A percentile compares a stretch with the other conserved stretches of the same genome.
Evolutionary conservation across 2,888 invertebrate species (phyloP).

Genomic region (Chymomyza caudatula): DNA sequence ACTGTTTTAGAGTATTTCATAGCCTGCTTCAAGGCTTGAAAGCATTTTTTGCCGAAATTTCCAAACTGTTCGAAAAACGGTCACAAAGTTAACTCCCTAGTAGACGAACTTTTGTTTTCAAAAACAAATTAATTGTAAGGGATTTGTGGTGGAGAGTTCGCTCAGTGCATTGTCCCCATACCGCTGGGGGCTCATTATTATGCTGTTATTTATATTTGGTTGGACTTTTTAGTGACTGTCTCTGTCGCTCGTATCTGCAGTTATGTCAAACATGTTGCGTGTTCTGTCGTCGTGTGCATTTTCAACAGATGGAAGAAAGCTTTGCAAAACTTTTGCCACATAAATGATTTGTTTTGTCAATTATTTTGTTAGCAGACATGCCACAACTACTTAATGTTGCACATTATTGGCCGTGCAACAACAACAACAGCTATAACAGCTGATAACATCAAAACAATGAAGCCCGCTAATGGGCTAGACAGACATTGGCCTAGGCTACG

Average conservation of each 20-base stretch:
- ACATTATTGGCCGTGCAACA: constrained; percentile 12
- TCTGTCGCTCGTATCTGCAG: constrained; percentile 8
- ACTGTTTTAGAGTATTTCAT: too few species aligned
- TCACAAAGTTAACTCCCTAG: too few species aligned
- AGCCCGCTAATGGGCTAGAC: not conserved
- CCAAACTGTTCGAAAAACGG: too few species aligned
- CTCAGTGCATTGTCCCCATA: not conserved
- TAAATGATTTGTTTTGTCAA: constrained; percentile 73
- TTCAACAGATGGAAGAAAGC: constrained; percentile 26
- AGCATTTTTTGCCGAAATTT: too few species aligned
- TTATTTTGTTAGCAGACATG: constrained; percentile 70
- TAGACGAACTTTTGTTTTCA: constrained; percentile 19
- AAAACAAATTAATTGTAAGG: not conserved
- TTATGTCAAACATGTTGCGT: constrained; percentile 62
- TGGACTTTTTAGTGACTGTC: constrained; percentile 12
- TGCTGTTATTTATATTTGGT: constrained; percentile 56
- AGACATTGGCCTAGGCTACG: not conserved
- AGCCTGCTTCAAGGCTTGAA: too few species aligned
- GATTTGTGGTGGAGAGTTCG: not conserved
- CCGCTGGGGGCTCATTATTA: constrained; percentile 32
- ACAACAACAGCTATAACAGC: constrained; percentile 24
- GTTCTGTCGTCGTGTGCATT: constrained; percentile 61
- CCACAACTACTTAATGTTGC: constrained; percentile 36
- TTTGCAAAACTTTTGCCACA: constrained; percentile 61
- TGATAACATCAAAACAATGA: constrained; percentile 69